Conservation (phyloP, 2,797 vertebrate genomes). For the Perodicticus potto region DNA sequence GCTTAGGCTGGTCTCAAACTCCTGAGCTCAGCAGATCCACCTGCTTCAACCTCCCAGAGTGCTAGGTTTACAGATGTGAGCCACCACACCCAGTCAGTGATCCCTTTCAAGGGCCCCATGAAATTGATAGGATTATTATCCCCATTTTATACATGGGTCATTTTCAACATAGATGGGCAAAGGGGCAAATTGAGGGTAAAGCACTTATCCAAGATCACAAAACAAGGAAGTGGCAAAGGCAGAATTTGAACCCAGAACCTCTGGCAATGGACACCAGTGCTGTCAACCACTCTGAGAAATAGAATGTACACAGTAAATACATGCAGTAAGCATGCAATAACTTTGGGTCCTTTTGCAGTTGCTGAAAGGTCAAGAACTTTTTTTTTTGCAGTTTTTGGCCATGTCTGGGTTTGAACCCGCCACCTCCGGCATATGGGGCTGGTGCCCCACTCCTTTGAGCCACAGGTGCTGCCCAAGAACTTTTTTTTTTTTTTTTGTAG, state of each 20-base stretch:
- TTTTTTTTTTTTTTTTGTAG: too few species aligned
- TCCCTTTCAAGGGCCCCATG: neutral
- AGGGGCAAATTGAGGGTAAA: neutral
- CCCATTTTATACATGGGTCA: neutral
- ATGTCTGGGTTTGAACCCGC: too few species aligned
- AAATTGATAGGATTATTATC: neutral
- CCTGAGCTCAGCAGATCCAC: too few species aligned
- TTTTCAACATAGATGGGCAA: neutral
- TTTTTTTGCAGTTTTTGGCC: too few species aligned
- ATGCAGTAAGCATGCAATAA: rapidly evolving
- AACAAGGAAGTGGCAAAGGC: neutral
- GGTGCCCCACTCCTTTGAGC: too few species aligned
- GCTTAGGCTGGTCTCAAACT: too few species aligned
- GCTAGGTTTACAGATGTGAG: too few species aligned
- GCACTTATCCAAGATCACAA: neutral
- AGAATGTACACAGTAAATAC: rapidly evolving
- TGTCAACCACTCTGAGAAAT: neutral
- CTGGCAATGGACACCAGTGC: neutral
- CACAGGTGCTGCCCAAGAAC: too few species aligned
- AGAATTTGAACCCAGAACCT: neutral
- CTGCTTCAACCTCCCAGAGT: too few species aligned
- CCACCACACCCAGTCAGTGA: neutral
- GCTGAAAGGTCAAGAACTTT: neutral
- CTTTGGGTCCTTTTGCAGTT: neutral
- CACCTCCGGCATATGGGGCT: too few species aligned